Evolutionary conservation across 2,888 invertebrate species (phyloP), one percentile per base, ranked within the genome.

Genomic region (Boloria selene): DNA sequence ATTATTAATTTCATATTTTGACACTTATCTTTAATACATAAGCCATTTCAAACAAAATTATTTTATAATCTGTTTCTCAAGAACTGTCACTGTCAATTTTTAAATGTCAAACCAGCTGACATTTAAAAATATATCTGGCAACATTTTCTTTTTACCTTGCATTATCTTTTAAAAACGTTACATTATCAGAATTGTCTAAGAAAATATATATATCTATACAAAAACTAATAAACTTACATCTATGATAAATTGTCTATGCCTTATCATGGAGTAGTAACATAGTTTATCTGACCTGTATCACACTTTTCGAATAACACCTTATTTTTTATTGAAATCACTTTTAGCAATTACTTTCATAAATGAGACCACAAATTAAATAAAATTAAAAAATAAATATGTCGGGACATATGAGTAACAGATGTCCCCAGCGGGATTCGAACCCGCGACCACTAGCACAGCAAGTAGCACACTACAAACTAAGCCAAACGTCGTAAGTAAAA

Each of bases 181-280:
- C 13, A 44, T 4, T 17, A 16, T n/a, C 22, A 61, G 26, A 53
- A 26, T 22, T 45, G 17, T 38, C 45, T 38, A 52, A n/a, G 38
- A 56, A 42, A 49, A 53, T 5, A 56, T 14, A 44, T 18, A 51
- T 51, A 51, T 50, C 14, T 38, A 18, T 44, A 51, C n/a, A 42
- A 10, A 42, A 56, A 56, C 42, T 22, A 17, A 50, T 17, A 55
- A 50, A 26, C 45, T 61, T 65, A 65, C 16, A 52, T 44, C 55
- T 61, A 65, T 51, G 65, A 65, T 65, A 65, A 55, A 61, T 18
- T 47, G 38, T 31, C 31, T 53, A 52, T 52, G 16, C 56, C 52
- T 64, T 53, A 52, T n/a, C 56, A 58, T 16, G 3, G 31, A 16
- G 38, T 4, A 38, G 17, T 53, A 52, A 13, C 4, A 16, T 45